Base-by-base conservation (phyloP, 2,888 invertebrate genomes). In the Yponomeuta malinellus region DNA sequence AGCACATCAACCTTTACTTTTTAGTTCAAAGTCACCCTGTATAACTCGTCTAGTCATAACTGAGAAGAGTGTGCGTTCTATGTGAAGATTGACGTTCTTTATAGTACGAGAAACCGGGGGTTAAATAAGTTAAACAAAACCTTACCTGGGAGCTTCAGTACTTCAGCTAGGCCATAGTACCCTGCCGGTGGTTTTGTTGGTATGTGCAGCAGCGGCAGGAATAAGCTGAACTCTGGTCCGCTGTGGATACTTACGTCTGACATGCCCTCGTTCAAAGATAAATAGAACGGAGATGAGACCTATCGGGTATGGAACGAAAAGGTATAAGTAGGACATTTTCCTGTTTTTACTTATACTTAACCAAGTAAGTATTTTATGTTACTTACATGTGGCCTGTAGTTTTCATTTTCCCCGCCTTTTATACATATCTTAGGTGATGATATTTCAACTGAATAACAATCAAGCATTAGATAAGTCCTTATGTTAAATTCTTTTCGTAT, bases 171-270 rank as follows among this genome's bases (percentile, higher is more conserved):
- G 12, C 93, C 93, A 72, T 87, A 87, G 75, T 93, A 90, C 67
- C 93, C 93, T 0, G 93, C 87, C 2, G 93, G 83, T 0, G 93
- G 93, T 83, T 96, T 96, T 0, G 95, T 94, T 0, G 96, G 95
- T 63, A 94, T 83, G 72, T 93, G 93, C 6, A 95, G 83, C 1
- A 96, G 88, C 31, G 89, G 86, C 70, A 92, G 81, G 75, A 94
- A 94, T 63, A 85, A 79, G 63, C 82, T 78, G 70, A 86, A 85
- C 52, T 93, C 85, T 29, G 93, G 93, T 31, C 93, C 94, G 59
- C 86, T 84, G 79, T 96, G 94, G 67, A 86, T 89, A 65, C 93
- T 88, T 23, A 96, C 90, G 67, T 94, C 92, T 0, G 95, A 94
- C 48, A 86, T 81, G 0, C 94, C 94, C 80, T 96, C 96, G 78